Evolutionary conservation across 2,888 invertebrate species (phyloP).

Genomic region (Exocentrus adspersus): DNA sequence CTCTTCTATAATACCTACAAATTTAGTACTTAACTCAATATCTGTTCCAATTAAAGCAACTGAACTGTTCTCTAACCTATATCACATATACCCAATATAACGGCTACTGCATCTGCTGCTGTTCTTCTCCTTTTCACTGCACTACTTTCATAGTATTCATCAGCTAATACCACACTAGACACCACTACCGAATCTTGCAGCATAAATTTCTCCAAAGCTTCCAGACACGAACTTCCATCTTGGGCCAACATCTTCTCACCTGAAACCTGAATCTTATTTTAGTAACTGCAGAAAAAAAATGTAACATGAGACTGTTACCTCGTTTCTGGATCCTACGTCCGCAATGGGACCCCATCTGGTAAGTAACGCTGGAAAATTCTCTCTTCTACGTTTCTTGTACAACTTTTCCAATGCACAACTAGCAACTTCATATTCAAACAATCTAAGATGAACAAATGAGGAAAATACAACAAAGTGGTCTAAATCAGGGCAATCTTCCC

Average conservation of each 20-base stretch:
- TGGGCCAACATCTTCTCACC: constrained; percentile 37
- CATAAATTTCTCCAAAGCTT: constrained; percentile 43
- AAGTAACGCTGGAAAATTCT: constrained; percentile 47
- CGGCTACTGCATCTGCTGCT: constrained; percentile 41
- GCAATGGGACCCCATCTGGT: constrained; percentile 51
- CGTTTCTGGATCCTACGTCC: constrained; percentile 41
- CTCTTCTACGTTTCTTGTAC: constrained; percentile 44
- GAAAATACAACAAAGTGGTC: constrained; percentile 50
- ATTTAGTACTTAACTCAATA: no score
- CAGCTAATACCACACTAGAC: constrained; percentile 38
- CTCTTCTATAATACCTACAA: constrained; percentile 40
- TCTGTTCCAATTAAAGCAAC: no score
- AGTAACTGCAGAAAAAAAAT: no score
- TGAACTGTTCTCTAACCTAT: no score
- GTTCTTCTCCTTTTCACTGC: constrained; percentile 29
- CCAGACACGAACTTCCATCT: constrained; percentile 39
- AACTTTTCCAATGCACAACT: constrained; percentile 51
- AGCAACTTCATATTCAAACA: constrained; percentile 49
- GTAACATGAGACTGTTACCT: no score
- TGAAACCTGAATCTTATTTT: constrained; percentile 18
- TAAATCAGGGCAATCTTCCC: constrained; percentile 62
- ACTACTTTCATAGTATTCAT: constrained; percentile 2
- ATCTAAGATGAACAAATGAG: constrained; percentile 46
- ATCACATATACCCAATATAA: constrained; percentile 47
- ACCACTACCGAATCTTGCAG: constrained; percentile 38